Conservation (phyloP, 2,113 vertebrate species). For the Platysternon megacephalum region DNA sequence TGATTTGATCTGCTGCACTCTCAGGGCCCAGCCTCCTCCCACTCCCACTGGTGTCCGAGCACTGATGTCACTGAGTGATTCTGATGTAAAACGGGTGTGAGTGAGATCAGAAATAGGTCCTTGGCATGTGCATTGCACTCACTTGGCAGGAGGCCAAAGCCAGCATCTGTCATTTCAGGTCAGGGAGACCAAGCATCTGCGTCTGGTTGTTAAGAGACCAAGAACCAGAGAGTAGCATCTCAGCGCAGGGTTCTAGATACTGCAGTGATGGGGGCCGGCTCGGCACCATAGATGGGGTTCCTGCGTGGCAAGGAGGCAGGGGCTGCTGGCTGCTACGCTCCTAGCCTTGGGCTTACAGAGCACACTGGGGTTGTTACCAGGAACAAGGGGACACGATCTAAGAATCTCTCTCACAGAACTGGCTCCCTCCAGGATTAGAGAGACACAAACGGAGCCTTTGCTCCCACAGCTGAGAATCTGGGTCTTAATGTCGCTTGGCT, state of each 20-base stretch:
- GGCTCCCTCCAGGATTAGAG: not conserved
- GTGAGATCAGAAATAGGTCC: not conserved
- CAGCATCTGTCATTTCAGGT: not conserved
- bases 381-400: not conserved
- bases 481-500: not conserved
- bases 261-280: not conserved
- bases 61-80: not conserved
- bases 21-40: not conserved
- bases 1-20: not conserved
- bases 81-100: not conserved
- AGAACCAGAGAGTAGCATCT: not conserved
- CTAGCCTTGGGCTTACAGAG: not conserved
- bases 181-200: too few species aligned
- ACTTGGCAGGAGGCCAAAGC: not conserved
- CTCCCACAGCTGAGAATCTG: not conserved
- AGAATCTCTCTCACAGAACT: not conserved
- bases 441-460: not conserved
- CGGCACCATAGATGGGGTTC: not conserved
- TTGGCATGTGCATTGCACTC: not conserved
- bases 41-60: not conserved
- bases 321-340: not conserved
- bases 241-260: not conserved
- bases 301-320: not conserved
- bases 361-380: not conserved
- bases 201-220: not conserved